These are phyloP conservation scores for Steinernema feltiae DNA, from an alignment of 1,140 invertebrate species.

Conservation along the genomic window DNA sequence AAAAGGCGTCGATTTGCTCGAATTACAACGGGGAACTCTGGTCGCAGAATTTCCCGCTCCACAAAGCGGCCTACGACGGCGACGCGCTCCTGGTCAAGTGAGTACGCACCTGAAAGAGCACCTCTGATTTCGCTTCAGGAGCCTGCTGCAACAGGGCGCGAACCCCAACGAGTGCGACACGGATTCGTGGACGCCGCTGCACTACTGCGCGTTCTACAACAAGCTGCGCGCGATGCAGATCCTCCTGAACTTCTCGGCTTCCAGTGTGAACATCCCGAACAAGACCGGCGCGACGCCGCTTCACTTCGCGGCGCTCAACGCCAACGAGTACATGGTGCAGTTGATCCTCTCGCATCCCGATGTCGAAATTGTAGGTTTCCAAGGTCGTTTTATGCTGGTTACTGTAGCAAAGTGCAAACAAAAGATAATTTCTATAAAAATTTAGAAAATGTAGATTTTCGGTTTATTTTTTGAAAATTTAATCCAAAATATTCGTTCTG, in stretches of 20 bases:
- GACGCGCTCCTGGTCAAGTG: conserved; percentile 38
- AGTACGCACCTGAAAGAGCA: too few species aligned
- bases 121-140: too few species aligned
- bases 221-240: conserved; percentile 38
- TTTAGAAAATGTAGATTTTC: too few species aligned
- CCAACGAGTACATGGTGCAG: conserved; percentile 48
- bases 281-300: conserved; percentile 48
- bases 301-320: conserved; percentile 53
- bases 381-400: too few species aligned
- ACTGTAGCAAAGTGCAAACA: too few species aligned
- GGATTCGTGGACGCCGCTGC: conserved; percentile 52
- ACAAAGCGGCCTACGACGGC: conserved; percentile 51
- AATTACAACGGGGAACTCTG: conserved; percentile 36
- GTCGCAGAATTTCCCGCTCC: conserved; percentile 48
- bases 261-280: conserved; percentile 46
- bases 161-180: conserved; percentile 46
- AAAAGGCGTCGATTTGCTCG: background rate
- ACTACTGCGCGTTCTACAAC: conserved; percentile 54
- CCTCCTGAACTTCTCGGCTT: conserved; percentile 39
- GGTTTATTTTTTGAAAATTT: too few species aligned
- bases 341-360: conserved; percentile 46
- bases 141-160: conserved; percentile 40
- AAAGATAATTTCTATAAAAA: too few species aligned
- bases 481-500: too few species aligned
- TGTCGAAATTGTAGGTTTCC: conserved; percentile 44